phyloP scores from a whole-genome alignment of 2,797 vertebrate genomes.

The Pogonophryne albipinna region DNA sequence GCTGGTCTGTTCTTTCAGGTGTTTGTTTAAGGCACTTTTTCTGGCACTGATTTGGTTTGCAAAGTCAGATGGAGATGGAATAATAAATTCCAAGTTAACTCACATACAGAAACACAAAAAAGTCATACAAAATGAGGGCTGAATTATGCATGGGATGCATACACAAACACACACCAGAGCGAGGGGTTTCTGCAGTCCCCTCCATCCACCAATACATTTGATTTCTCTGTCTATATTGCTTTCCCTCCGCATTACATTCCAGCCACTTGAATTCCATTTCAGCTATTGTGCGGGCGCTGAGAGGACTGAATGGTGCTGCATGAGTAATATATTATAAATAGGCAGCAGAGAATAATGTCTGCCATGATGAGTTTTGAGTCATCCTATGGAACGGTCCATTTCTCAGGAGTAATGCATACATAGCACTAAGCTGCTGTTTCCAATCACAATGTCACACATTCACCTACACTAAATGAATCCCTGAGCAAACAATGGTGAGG shows the following conservation, averaged over 20 bases:
- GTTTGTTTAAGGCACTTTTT: constrained; percentile 1
- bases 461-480: constrained; percentile 36
- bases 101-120: constrained; percentile 11
- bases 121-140: constrained; percentile 16
- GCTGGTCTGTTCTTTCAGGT: not conserved
- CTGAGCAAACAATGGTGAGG: constrained; percentile 18
- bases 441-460: constrained; percentile 46
- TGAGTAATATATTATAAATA: constrained; percentile 71
- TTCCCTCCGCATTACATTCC: constrained; percentile 46
- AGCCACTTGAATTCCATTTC: constrained; percentile 51
- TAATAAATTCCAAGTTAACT: not conserved
- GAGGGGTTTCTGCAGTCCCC: constrained; percentile 7
- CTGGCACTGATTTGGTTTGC: not conserved
- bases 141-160: constrained; percentile 34
- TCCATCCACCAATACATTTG: constrained; percentile 21
- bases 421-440: constrained; percentile 49
- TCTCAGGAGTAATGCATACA: constrained; percentile 45
- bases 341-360: constrained; percentile 58
- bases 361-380: constrained; percentile 61
- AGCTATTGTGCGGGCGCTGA: constrained; percentile 35
- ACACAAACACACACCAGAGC: constrained; percentile 1
- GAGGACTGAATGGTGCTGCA: constrained; percentile 45
- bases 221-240: constrained; percentile 43
- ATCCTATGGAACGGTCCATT: constrained; percentile 54
- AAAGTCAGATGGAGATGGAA: not conserved